phyloP scores from a whole-genome alignment of 2,797 vertebrate genomes.

The Glyptemys insculpta region DNA sequence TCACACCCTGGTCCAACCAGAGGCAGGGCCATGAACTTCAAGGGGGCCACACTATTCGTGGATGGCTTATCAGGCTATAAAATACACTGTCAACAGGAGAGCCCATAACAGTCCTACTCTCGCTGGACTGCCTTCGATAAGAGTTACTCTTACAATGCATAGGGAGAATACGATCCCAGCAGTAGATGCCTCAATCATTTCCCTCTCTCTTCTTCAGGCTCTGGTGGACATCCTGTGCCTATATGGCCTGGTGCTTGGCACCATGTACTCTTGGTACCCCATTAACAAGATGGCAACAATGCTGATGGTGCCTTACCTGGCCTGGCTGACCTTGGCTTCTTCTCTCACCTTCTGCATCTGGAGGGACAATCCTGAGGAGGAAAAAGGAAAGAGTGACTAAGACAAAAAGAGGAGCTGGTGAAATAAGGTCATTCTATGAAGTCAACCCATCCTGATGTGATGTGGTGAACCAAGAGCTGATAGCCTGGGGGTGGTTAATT shows the following conservation, averaged over 20 bases:
- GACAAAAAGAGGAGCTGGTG: slow-evolving; percentile 61
- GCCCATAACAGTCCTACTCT: not conserved
- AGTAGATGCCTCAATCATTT: not conserved
- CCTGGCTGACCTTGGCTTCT: slow-evolving; percentile 90
- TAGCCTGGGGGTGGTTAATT: rapidly evolving
- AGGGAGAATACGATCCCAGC: rapidly evolving
- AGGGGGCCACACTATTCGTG: rapidly evolving
- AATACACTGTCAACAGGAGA: rapidly evolving
- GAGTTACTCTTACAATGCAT: rapidly evolving
- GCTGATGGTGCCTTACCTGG: slow-evolving; percentile 90
- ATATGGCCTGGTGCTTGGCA: slow-evolving; percentile 85
- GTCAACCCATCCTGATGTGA: not conserved
- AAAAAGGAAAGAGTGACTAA: not conserved
- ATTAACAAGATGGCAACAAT: slow-evolving; percentile 86
- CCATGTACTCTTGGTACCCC: slow-evolving; percentile 87
- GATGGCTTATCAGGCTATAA: not conserved
- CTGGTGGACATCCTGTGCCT: slow-evolving; percentile 54
- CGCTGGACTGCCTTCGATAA: rapidly evolving
- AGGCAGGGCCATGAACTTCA: not conserved
- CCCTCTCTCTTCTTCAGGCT: slow-evolving; percentile 42
- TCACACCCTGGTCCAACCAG: slow-evolving; percentile 7
- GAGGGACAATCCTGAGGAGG: slow-evolving; percentile 87
- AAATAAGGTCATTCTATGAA: rapidly evolving
- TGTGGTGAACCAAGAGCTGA: not conserved
- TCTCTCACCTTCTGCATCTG: slow-evolving; percentile 89